Conservation (phyloP, 2,113 vertebrate genomes). For the Cynocephalus volans region DNA sequence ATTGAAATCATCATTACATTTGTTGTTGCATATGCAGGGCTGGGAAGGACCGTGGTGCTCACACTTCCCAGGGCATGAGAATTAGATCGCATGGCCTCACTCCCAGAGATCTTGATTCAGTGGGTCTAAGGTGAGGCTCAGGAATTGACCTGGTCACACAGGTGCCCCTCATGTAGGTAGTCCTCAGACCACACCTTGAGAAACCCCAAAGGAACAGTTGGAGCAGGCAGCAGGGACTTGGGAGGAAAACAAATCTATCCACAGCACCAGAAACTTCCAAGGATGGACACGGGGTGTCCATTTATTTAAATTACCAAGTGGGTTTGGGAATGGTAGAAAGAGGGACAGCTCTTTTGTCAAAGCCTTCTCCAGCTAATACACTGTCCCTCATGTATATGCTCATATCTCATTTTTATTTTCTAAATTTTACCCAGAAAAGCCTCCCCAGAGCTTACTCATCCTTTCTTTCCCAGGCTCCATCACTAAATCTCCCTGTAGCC, state of each 20-base stretch:
- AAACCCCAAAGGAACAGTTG: neutral
- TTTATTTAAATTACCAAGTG: neutral
- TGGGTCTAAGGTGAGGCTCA: neutral
- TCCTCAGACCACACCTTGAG: neutral
- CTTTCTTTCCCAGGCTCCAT: neutral
- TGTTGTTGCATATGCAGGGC: neutral
- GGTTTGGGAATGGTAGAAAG: neutral
- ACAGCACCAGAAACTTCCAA: neutral
- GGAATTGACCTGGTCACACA: neutral
- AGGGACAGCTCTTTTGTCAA: neutral
- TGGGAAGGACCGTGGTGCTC: neutral
- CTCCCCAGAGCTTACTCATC: conserved; percentile 10
- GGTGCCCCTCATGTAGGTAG: neutral
- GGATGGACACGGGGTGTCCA: neutral
- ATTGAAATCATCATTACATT: neutral
- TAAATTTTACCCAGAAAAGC: conserved; percentile 46
- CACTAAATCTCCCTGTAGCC: neutral
- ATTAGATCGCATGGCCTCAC: neutral
- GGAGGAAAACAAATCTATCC: neutral
- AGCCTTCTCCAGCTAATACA: neutral
- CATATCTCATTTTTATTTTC: neutral
- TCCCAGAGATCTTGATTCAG: neutral
- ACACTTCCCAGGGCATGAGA: neutral
- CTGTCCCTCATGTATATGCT: neutral
- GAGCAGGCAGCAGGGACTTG: neutral